A percentile compares a stretch with the other conserved stretches of the same genome.
These are phyloP conservation scores for Brachyrhaphis roseni DNA, from an alignment of 2,797 vertebrate species.

Conservation along the genomic window DNA sequence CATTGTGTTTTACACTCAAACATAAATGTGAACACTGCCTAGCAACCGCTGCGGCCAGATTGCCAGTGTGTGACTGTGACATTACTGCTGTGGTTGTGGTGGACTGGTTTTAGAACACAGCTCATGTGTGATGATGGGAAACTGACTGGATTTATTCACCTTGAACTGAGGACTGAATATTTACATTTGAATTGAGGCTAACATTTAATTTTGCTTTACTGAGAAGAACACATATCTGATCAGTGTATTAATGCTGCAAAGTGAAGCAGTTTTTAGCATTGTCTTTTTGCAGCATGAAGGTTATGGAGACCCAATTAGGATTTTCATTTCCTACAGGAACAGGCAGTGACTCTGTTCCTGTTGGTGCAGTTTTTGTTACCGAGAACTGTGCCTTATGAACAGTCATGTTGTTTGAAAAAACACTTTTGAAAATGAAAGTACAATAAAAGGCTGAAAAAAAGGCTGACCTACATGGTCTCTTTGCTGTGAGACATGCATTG, in stretches of 20 bases:
- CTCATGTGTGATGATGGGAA: neutral
- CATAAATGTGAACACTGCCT: neutral
- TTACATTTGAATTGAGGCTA: neutral
- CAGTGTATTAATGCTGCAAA: too few relatives aligned
- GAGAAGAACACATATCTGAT: too few relatives aligned
- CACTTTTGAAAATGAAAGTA: neutral
- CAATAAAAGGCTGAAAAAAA: neutral
- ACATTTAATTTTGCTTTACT: neutral
- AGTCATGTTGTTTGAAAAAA: neutral
- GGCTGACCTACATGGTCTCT: too few relatives aligned
- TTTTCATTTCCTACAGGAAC: too few relatives aligned
- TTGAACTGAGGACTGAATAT: neutral
- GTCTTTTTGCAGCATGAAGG: too few relatives aligned
- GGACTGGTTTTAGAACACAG: neutral
- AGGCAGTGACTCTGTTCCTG: neutral
- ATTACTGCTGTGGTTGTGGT: neutral
- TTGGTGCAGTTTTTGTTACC: neutral
- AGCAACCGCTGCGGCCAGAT: neutral
- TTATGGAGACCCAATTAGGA: too few relatives aligned
- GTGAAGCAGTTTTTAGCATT: too few relatives aligned
- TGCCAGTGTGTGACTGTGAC: neutral
- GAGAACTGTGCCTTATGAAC: neutral
- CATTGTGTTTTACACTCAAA: too few relatives aligned
- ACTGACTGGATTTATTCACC: neutral
- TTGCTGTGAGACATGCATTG: too few relatives aligned